These are phyloP conservation scores for Intellagama lesueurii DNA, from an alignment of 2,797 vertebrate species.

Conservation along the genomic window DNA sequence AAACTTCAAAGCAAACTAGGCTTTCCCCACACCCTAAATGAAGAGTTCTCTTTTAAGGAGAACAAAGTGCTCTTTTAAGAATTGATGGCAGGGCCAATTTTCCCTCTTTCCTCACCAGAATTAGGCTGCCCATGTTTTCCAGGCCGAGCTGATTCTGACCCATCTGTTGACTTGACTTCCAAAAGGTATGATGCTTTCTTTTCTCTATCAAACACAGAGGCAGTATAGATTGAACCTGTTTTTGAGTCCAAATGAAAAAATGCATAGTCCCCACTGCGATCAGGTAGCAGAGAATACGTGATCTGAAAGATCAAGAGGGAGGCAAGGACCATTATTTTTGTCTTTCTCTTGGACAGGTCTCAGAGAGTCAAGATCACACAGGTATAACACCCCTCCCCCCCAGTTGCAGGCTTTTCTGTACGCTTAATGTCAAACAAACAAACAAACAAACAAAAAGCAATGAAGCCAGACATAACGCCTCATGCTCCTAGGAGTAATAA, in stretches of 20 bases:
- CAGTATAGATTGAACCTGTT: constrained; percentile 85
- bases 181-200: constrained; percentile 88
- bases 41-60: background rate
- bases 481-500: background rate
- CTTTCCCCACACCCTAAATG: background rate
- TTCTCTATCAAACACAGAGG: constrained; percentile 89
- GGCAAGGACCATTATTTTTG: background rate
- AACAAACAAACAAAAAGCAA: background rate
- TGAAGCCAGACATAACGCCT: background rate
- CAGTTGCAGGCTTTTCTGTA: background rate
- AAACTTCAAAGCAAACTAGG: background rate
- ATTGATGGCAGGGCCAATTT: background rate
- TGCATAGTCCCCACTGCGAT: constrained; percentile 86
- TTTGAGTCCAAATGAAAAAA: constrained; percentile 84
- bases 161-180: constrained; percentile 88
- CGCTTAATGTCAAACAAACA: background rate
- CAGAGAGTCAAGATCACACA: background rate
- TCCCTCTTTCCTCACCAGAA: constrained; percentile 79
- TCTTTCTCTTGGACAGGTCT: background rate
- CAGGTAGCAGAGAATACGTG: constrained; percentile 88
- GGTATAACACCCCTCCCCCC: background rate
- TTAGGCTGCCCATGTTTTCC: constrained; percentile 89
- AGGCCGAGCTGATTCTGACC: constrained; percentile 88
- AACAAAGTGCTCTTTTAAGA: background rate
- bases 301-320: constrained; percentile 77